Evolutionary conservation across 2,888 invertebrate species (phyloP), one percentile per base, ranked within the genome.

Genomic region (Cheilosia impressa): DNA sequence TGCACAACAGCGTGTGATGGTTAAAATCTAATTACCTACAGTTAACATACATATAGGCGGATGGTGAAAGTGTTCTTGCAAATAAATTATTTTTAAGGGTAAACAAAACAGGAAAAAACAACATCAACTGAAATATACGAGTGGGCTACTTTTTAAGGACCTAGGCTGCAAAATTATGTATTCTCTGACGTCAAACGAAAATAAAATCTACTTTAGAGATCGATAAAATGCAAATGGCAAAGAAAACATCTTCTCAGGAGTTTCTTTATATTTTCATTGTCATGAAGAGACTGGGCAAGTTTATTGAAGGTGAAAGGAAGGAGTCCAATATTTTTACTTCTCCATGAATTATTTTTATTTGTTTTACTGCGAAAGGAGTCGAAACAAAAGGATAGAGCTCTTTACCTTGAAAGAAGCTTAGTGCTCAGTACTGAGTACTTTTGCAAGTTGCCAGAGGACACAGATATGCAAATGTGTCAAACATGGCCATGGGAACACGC

Each of bases 211-310:
- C 24, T 41, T 9, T 24, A 24, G 27, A 50, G 60, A 52, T 60
- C 71, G 60, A 72, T 72, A 53, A 60, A 55, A 73, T 65, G 73
- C 55, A 73, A 73, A 73, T 65, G 73, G 34, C 63, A 55, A 55
- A 55, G 34, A 24, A 38, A 24, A 41, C 31, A 47, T 27, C 38
- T 38, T 0, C n/a, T 7, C 6, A n/a, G n/a, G 45, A 45, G 6
- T 43, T n/a, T 43, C 34, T 38, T 38, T 6, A n/a, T 43, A 43
- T 6, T 43, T 43, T n/a, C 15, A n/a, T 43, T 15, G 43, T 19
- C 17, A 6, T 17, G 24, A n/a, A n/a, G 13, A 24, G n/a, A 15
- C 45, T 31, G 17, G 22, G 45, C 45, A 63, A 55, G 55, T 43
- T 55, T 72, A 62, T 9, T 22, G 22, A 2, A 22, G 22, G 2